A percentile compares a stretch with the other conserved stretches of the same genome.
Conservation (phyloP, 2,797 vertebrate species). For the Falco naumanni region DNA sequence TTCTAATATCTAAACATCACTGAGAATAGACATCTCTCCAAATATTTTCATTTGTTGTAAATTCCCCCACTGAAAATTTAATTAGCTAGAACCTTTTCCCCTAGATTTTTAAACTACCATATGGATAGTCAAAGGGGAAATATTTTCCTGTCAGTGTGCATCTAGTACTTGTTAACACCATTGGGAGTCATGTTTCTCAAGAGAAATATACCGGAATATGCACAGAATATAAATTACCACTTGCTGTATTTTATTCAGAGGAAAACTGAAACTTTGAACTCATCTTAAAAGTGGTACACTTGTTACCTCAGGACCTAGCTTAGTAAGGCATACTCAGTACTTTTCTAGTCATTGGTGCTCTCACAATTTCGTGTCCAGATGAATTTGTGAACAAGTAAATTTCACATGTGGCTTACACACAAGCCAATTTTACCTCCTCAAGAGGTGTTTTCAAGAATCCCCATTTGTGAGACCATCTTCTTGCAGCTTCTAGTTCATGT, state of each 20-base stretch:
- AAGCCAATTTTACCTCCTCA: conserved; percentile 70
- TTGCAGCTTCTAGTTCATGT: conserved; percentile 68
- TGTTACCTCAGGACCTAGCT: background rate
- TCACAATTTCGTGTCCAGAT: background rate
- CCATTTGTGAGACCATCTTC: conserved; percentile 85
- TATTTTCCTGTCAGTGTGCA: conserved; percentile 63
- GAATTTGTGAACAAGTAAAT: background rate
- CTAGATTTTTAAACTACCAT: conserved; percentile 48
- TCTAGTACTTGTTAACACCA: conserved; percentile 55
- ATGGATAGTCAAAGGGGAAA: conserved; percentile 65
- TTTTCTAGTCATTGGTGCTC: background rate
- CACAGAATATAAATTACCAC: conserved; percentile 12
- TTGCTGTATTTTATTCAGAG: background rate
- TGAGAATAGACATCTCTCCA: conserved; percentile 19
- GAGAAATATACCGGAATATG: conserved; percentile 35
- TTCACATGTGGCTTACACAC: background rate
- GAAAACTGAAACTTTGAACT: background rate
- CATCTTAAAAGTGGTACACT: background rate
- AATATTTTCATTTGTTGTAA: conserved; percentile 47
- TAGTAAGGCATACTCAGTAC: background rate
- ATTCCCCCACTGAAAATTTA: conserved; percentile 35
- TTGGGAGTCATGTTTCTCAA: conserved; percentile 9
- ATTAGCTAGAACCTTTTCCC: conserved; percentile 54
- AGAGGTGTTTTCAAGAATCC: conserved; percentile 79
- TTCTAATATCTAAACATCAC: background rate